Evolutionary conservation across 2,113 vertebrate species (phyloP), one percentile per base, ranked within the genome.

Genomic region (Erinaceus europaeus): DNA sequence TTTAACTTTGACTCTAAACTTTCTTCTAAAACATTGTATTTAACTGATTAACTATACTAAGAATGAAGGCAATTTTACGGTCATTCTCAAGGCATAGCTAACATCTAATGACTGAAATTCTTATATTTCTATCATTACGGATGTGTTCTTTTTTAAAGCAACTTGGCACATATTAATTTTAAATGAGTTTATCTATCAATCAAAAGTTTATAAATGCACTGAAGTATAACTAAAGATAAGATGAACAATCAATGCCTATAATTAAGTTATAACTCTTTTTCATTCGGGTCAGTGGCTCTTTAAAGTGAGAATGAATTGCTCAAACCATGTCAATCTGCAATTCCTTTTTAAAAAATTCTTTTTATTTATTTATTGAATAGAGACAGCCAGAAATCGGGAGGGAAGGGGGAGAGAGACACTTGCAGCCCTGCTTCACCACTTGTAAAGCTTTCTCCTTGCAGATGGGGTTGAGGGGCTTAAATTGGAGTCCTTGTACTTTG

Each of bases 151-250:
- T 44, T 64, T 88, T 83, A 32, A 36, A 32, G 46, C 32, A 75
- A 83, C 11, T 67, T 68, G 50, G 52, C 34, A 34, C 17, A 73
- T 21, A 62, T n/a, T 81, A 61, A 32, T 64, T 86, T 64, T 77
- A 84, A 84, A 73, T 79, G 72, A 68, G 71, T 80, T 61, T 82
- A 14, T 38, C 86, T 86, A 82, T 87, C 17, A 87, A 4, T 73
- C 9, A 79, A 79, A 78, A 78, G 40, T 74, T 89, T 32, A 23
- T 86, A 40, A 55, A 53, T 67, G 9, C 61, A 84, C 55, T 64
- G 36, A 91, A 11, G 9, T 48, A 86, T 86, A 78, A 42, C 29
- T 93, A 72, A 84, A 67, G 21, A 88, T 85, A 79, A 67, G 17
- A 27, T 88, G 59, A 86, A 40, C 1, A 88, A 59, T 76, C 18